Evolutionary conservation across 2,888 invertebrate genomes (phyloP).

Genomic region (Liposcelis brunnea): DNA sequence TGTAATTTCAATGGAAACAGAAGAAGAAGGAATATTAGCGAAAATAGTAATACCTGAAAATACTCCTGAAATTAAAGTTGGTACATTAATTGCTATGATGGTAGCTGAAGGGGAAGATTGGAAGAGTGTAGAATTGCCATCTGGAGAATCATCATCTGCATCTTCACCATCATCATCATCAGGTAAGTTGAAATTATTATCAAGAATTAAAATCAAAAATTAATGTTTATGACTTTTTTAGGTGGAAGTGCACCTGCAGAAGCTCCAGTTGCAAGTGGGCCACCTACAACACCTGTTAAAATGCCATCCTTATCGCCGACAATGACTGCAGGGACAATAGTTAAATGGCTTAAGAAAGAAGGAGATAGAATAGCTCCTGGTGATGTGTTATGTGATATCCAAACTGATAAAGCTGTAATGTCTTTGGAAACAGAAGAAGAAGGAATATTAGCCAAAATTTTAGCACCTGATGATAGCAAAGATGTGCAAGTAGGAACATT

Average conservation of each 20-base stretch:
- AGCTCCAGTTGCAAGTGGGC: conserved; percentile 14
- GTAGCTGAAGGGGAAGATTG: conserved; percentile 44
- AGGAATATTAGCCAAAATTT: conserved; percentile 38
- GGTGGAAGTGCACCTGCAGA: conserved; percentile 12
- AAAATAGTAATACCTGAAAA: conserved; percentile 41
- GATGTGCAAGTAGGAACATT: conserved; percentile 34
- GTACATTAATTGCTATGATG: conserved; percentile 38
- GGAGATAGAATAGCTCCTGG: conserved; percentile 36
- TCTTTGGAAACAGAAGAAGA: conserved; percentile 42
- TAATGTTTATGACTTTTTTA: no score
- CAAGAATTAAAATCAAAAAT: not conserved
- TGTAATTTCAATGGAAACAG: conserved; percentile 37
- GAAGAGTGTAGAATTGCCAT: conserved; percentile 32
- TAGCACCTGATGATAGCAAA: conserved; percentile 32
- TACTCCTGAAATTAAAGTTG: conserved; percentile 35
- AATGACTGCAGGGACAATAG: conserved; percentile 40
- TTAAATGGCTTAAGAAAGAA: conserved; percentile 38
- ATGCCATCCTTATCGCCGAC: conserved; percentile 47
- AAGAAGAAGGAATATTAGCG: conserved; percentile 41
- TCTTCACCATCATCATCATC: conserved; percentile 12
- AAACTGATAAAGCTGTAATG: conserved; percentile 47
- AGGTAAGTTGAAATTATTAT: not conserved
- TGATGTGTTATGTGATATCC: conserved; percentile 44
- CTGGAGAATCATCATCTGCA: conserved; percentile 14
- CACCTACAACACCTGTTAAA: conserved; percentile 22